phyloP scores from a whole-genome alignment of 2,888 invertebrate species.

The Noctua fimbriata region DNA sequence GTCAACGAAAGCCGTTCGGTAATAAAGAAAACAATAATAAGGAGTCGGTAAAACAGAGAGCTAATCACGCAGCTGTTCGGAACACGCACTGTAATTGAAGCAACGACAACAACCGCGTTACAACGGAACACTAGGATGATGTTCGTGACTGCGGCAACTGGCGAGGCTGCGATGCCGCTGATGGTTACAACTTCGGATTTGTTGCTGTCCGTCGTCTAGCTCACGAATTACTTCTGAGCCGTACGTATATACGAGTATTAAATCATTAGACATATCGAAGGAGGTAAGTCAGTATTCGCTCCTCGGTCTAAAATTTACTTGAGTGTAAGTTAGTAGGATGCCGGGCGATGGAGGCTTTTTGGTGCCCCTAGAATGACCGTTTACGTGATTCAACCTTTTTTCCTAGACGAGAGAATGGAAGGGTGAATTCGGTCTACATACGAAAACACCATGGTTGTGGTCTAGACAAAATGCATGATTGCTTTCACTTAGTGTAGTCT shows the following conservation, averaged over 20 bases:
- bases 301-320: background rate
- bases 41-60: slow-evolving; percentile 1
- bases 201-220: background rate
- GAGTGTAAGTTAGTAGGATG: background rate
- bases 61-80: slow-evolving; percentile 10
- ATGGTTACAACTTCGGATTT: background rate
- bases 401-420: background rate
- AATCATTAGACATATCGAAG: background rate
- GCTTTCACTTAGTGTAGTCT: background rate
- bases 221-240: background rate
- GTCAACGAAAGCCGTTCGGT: slow-evolving; percentile 12
- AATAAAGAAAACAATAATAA: slow-evolving; percentile 8
- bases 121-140: slow-evolving; percentile 3
- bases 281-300: background rate
- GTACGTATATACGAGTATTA: background rate
- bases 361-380: background rate
- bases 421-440: background rate
- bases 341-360: background rate
- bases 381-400: background rate
- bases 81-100: slow-evolving; percentile 4
- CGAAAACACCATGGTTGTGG: background rate
- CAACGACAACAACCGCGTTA: background rate
- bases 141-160: background rate
- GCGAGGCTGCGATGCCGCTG: slow-evolving; percentile 23
- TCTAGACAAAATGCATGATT: background rate